Percentiles rank a stretch among this genome's conserved stretches.
These are phyloP conservation scores for Asbolus verrucosus DNA, from an alignment of 1,140 invertebrate species.

Conservation along the genomic window DNA sequence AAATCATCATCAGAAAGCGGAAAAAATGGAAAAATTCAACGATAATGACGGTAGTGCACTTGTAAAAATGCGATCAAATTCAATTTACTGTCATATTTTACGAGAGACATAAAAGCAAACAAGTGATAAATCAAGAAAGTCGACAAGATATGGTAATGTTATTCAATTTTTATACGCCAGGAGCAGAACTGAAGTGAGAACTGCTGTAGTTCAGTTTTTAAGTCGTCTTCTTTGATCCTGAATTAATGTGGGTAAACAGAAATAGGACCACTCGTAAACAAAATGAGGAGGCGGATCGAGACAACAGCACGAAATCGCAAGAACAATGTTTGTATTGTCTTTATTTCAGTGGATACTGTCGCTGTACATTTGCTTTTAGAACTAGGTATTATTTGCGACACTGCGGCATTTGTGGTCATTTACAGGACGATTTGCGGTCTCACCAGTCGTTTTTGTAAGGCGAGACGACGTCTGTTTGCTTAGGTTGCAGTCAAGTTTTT, in stretches of 20 bases:
- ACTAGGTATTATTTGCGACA: conserved; percentile 5
- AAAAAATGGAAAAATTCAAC: too few species aligned
- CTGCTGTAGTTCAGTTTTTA: background rate
- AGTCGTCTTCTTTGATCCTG: conserved; percentile 2
- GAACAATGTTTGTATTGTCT: background rate
- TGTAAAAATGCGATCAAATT: conserved; percentile 9
- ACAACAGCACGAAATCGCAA: background rate
- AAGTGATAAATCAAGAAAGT: conserved; percentile 1
- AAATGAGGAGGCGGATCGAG: conserved; percentile 10
- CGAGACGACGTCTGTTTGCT: conserved; percentile 11
- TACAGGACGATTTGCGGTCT: conserved; percentile 6
- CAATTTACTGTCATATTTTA: too few species aligned
- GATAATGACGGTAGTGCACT: background rate
- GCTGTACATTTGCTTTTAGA: background rate
- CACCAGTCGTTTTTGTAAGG: conserved; percentile 11
- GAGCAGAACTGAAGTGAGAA: too few species aligned
- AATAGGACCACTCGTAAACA: conserved; percentile 1
- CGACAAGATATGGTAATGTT: background rate
- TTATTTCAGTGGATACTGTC: background rate
- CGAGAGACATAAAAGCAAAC: conserved; percentile 9
- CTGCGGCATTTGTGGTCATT: background rate
- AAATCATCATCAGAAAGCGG: background rate
- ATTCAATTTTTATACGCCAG: too few species aligned
- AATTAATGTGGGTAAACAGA: background rate
- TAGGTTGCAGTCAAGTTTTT: conserved; percentile 2